phyloP scores from a whole-genome alignment of 1,140 invertebrate species.

The Zelostemma sp. region DNA sequence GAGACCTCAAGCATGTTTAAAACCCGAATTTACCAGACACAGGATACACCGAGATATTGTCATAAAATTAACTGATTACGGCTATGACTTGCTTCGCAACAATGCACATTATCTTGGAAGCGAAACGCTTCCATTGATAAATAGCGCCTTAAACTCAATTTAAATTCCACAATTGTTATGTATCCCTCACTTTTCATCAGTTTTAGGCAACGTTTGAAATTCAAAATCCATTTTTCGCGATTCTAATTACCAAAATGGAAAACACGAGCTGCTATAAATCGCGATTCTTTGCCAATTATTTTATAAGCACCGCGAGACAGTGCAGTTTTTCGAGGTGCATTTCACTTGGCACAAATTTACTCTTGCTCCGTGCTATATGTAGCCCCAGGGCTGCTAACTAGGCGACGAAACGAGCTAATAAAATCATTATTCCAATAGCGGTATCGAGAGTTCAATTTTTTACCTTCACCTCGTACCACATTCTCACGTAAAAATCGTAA shows the following conservation, averaged over 20 bases:
- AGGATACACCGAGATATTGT: constrained; percentile 12
- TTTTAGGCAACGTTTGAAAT: too few relatives aligned
- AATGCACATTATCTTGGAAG: too few relatives aligned
- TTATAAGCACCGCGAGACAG: constrained; percentile 1
- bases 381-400: background rate
- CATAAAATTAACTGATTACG: constrained; percentile 6
- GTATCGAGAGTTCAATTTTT: too few relatives aligned
- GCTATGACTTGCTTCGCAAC: too few relatives aligned
- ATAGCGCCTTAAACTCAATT: too few relatives aligned
- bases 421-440: background rate
- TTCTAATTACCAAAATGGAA: too few relatives aligned
- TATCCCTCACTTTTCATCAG: too few relatives aligned
- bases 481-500: too few relatives aligned
- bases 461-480: too few relatives aligned
- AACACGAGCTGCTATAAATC: constrained; percentile 5
- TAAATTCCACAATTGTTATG: too few relatives aligned
- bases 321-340: background rate
- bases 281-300: background rate
- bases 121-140: too few relatives aligned
- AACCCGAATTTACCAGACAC: constrained; percentile 14
- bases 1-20: constrained; percentile 28
- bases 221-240: too few relatives aligned
- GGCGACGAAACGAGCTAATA: background rate
- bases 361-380: background rate
- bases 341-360: background rate